Percentiles rank a stretch among this genome's conserved stretches.
phyloP scores from a whole-genome alignment of 2,888 invertebrate genomes.

The Magallana nippona region DNA sequence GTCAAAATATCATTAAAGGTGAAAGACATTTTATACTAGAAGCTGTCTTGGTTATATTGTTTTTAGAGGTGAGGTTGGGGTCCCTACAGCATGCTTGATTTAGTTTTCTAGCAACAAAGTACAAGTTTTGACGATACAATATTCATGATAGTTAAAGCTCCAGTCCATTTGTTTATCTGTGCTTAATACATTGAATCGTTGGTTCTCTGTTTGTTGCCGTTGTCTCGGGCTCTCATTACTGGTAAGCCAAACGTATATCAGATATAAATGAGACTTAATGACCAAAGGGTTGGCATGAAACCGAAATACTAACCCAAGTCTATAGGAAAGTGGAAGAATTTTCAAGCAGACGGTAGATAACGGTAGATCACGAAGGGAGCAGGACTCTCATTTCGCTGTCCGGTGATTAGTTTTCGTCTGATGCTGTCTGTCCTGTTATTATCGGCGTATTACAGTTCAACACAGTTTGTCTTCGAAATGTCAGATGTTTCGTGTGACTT shows the following conservation, averaged over 20 bases:
- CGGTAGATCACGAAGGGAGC: background rate
- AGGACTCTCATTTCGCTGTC: background rate
- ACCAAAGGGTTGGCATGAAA: background rate
- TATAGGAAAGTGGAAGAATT: background rate
- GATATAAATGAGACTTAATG: background rate
- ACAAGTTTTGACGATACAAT: background rate
- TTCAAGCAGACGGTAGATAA: conserved; percentile 4
- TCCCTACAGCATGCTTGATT: background rate
- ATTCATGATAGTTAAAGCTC: background rate
- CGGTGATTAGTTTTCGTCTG: background rate
- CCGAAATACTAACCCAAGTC: background rate
- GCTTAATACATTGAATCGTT: background rate
- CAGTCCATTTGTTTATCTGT: background rate
- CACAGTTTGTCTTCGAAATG: background rate
- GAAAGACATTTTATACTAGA: too few relatives aligned
- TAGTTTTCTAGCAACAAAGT: background rate
- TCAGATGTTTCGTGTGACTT: conserved; percentile 14
- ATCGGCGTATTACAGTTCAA: background rate
- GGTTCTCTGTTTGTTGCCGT: background rate
- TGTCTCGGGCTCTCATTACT: background rate
- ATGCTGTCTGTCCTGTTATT: conserved; percentile 3
- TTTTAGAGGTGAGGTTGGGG: too few relatives aligned
- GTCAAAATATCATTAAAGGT: too few relatives aligned
- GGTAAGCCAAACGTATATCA: conserved; percentile 23
- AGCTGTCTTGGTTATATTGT: too few relatives aligned